These are phyloP conservation scores for Drepana falcataria DNA, from an alignment of 2,888 invertebrate species.

Conservation along the genomic window DNA sequence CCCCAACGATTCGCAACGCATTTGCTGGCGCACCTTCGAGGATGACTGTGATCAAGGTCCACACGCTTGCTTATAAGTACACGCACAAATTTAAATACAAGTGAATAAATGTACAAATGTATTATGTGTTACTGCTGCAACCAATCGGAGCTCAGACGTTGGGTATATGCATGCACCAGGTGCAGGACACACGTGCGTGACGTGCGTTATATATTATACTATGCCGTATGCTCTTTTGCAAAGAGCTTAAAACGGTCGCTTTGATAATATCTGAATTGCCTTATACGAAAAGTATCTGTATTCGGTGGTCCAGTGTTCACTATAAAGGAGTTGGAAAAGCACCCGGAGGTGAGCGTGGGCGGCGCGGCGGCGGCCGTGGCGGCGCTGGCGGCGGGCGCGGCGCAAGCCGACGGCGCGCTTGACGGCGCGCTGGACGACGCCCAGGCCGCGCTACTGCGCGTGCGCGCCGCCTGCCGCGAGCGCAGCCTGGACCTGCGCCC, in stretches of 20 bases:
- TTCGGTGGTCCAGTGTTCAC: conserved; percentile 75
- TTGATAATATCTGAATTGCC: no score
- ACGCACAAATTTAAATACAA: no score
- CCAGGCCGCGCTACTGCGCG: conserved; percentile 80
- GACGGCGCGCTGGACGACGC: conserved; percentile 70
- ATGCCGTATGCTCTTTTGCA: no score
- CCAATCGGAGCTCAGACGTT: no score
- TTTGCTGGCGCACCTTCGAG: conserved; percentile 88
- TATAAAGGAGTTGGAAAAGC: conserved; percentile 82
- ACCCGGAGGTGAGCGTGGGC: conserved; percentile 70
- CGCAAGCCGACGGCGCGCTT: conserved; percentile 34
- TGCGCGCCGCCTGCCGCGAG: conserved; percentile 80
- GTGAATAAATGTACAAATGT: no score
- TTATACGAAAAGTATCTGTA: no score
- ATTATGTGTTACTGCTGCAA: no score
- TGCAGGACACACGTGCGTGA: no score
- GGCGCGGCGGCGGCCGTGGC: conserved; percentile 48
- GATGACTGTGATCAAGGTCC: conserved; percentile 87
- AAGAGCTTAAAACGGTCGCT: no score
- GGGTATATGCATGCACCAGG: no score
- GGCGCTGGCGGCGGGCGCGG: conserved; percentile 74
- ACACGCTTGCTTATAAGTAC: not conserved
- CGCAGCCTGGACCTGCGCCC: conserved; percentile 82
- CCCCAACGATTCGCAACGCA: conserved; percentile 82
- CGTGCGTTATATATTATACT: no score